These are phyloP conservation scores for Eristalis arbustorum DNA, from an alignment of 2,888 invertebrate genomes.

Conservation along the genomic window DNA sequence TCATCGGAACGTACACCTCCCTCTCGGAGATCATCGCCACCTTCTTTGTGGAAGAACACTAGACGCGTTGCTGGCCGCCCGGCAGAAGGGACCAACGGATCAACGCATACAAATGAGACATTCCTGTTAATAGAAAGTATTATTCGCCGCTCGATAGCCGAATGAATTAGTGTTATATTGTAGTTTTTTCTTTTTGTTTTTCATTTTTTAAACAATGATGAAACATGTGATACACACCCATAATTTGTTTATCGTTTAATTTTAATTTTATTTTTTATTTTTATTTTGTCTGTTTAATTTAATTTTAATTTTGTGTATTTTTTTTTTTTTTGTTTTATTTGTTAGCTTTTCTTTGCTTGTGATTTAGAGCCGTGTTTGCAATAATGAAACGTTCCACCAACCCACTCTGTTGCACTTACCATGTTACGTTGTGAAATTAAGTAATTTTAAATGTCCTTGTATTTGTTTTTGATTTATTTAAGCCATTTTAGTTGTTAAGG, in stretches of 20 bases:
- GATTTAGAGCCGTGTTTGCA: constrained; percentile 23
- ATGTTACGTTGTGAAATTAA: constrained; percentile 5
- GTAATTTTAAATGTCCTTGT: background rate
- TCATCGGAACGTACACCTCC: constrained; percentile 87
- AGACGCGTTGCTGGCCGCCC: constrained; percentile 17
- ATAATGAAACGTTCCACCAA: constrained; percentile 1
- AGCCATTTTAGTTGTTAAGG: constrained; percentile 60
- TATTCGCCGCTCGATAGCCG: constrained; percentile 42
- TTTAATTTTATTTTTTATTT: constrained; percentile 28
- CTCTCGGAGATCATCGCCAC: constrained; percentile 84
- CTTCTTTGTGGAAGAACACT: constrained; percentile 78
- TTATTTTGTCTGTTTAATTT: constrained; percentile 5
- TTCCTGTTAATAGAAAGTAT: constrained; percentile 68
- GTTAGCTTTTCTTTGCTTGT: constrained; percentile 15
- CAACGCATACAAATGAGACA: constrained; percentile 58
- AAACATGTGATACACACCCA: constrained; percentile 66
- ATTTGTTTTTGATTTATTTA: constrained; percentile 29
- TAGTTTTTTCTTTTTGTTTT: constrained; percentile 16
- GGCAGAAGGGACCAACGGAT: constrained; percentile 14
- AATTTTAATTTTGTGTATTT: constrained; percentile 1
- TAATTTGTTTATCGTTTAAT: constrained; percentile 37
- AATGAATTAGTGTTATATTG: constrained; percentile 33
- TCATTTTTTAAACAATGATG: constrained; percentile 52
- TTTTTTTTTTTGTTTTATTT: constrained; percentile 24
- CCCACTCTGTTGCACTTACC: background rate